Base-by-base conservation (phyloP, 2,113 vertebrate genomes). In the Meles meles region DNA sequence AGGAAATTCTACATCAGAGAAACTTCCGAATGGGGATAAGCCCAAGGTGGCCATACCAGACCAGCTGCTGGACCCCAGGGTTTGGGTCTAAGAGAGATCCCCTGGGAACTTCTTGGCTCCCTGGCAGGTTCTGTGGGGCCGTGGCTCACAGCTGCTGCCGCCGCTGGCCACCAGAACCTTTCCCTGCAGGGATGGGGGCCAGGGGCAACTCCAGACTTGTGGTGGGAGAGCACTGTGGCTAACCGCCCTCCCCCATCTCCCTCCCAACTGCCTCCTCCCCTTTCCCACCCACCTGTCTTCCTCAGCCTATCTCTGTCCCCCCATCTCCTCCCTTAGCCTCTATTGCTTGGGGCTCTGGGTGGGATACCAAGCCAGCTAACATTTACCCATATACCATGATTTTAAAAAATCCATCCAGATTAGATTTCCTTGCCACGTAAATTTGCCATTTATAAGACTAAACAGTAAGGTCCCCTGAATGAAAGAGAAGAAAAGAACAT, bases 161-260 rank as follows among this genome's bases (percentile, higher is more conserved):
- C 72, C 1, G 7, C 27, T 13, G 18, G 18, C 34, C 17, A 5
- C 42, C 17, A 21, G 15, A 37, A 72, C 34, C 47, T 47, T 34
- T 85, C 47, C 69, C 15, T 25, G n/a, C 25, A 6, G 87, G 2
- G 7, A n/a, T n/a, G 8, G 0, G 13, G 27, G 5, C 17, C 47
- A 2, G 39, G 47, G 44, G 3, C 4, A 18, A 42, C 15, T 74
- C 20, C 44, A 81, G 57, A 5, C 11, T 34, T 72, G 27, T n/a
- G 23, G 11, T 34, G 23, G 21, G 6, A 59, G 5, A 14, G 1
- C 7, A 2, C 21, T 14, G 20, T 47, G 23, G 47, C 27, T 14
- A 44, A 20, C 8, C 11, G 17, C 9, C 2, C 11, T 6, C 2
- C 29, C 20, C 15, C 3, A 7, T 12, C 10, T 42, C 5, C 27